Evolutionary conservation across 2,888 invertebrate genomes (phyloP).

Genomic region (Agrochola litura): DNA sequence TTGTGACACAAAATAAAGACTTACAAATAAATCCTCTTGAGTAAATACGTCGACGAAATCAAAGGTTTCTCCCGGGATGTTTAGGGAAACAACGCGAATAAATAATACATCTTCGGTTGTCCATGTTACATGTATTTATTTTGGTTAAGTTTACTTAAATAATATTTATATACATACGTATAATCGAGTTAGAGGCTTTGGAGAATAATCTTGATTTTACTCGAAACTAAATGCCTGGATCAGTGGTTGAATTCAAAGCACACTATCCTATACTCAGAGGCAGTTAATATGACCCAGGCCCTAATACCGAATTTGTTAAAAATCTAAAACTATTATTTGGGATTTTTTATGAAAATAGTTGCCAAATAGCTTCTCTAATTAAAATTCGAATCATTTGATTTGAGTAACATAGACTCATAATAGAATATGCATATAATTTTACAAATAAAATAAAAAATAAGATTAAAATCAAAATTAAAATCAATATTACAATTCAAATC

Average conservation of each 20-base stretch:
- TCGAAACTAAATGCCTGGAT: background rate
- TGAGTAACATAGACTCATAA: too few species aligned
- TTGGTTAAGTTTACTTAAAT: conserved; percentile 2
- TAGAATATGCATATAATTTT: too few species aligned
- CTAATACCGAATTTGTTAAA: too few species aligned
- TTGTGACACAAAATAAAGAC: conserved; percentile 30
- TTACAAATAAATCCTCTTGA: conserved; percentile 30
- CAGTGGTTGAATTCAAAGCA: background rate
- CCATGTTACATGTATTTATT: conserved; percentile 8
- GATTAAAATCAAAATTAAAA: too few species aligned
- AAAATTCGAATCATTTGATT: too few species aligned
- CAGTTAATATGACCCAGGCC: too few species aligned
- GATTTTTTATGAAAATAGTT: too few species aligned
- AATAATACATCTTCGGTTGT: conserved; percentile 31
- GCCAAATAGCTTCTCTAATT: too few species aligned
- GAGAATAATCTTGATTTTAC: background rate
- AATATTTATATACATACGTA: background rate
- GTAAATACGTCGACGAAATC: conserved; percentile 43
- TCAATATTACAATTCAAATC: too few species aligned
- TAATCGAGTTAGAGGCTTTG: background rate
- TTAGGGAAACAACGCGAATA: conserved; percentile 25
- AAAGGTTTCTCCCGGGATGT: conserved; percentile 31
- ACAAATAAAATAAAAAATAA: too few species aligned
- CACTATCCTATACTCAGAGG: too few species aligned
- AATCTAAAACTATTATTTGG: too few species aligned